A percentile compares a stretch with the other conserved stretches of the same genome.
Conservation (phyloP, 2,797 vertebrate genomes). For the Aerospiza tachiro region DNA sequence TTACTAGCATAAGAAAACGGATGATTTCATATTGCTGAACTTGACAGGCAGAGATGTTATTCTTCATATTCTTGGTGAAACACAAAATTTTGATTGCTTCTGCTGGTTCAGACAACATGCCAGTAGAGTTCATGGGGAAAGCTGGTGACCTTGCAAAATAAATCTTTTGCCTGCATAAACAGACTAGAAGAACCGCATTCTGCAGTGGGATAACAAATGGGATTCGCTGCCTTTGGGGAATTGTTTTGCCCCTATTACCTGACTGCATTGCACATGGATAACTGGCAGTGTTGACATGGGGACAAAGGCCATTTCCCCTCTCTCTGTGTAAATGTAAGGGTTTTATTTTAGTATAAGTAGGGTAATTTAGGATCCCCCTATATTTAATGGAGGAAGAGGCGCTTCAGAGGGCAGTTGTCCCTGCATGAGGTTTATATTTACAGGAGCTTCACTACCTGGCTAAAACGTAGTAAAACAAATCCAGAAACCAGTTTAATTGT, state of each 20-base stretch:
- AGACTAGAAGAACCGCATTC: background rate
- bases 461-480: background rate
- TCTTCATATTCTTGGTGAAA: background rate
- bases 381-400: background rate
- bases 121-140: background rate
- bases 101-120: background rate
- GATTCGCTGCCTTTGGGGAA: background rate
- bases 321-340: background rate
- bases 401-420: background rate
- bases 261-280: background rate
- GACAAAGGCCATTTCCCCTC: background rate
- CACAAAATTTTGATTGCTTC: background rate
- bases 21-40: background rate
- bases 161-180: background rate
- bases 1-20: background rate
- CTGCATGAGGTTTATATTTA: background rate
- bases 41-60: background rate
- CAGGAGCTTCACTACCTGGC: background rate
- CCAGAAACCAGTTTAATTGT: background rate
- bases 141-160: background rate
- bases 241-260: background rate
- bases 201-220: background rate
- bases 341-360: background rate
- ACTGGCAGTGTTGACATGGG: background rate
- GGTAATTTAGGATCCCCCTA: background rate